Base-by-base conservation (phyloP, 2,113 vertebrate genomes). In the Melanocharis versteri region DNA sequence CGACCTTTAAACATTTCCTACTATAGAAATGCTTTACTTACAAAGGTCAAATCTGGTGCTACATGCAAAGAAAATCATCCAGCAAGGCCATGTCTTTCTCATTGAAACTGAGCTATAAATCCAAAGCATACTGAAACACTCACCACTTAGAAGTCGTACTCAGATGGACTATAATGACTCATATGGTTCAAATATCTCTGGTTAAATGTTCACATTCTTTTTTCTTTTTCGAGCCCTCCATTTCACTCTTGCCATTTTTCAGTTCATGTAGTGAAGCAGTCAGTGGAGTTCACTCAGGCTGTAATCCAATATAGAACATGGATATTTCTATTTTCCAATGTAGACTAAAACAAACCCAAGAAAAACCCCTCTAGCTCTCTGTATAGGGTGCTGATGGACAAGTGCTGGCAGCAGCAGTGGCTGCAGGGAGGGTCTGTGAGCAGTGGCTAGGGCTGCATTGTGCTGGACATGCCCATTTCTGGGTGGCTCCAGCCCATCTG, bases 1-100 rank as follows among this genome's bases (percentile, higher is more conserved):
- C 0, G 16, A 89, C 50, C 40, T 90, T 90, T 37, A 87, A 84
- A 56, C 20, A 66, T 94, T 93, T 83, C 12, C 23, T 58, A 17
- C 42, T 83, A 56, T 37, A 85, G 35, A 76, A 94, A 91, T 95
- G 83, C 64, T 78, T 83, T 71, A 58, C 23, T 83, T 83, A 28
- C 26, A 86, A 77, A 94, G 28, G 72, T 88, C 64, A 83, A 69
- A 62, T 15, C 27, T 83, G 17, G 19, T 88, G 30, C 72, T 86
- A 53, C 28, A 42, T 47, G 48, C 22, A 54, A 86, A 84, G 35
- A 86, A 88, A 86, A 68, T 78, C 13, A 71, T 28, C 42, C 19
- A 69, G 20, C 10, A 54, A 70, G 33, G 11, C 24, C 40, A 22
- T 40, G 21, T 45, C 45, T 81, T 83, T 90, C 65, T 76, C 12